Evolutionary conservation across 2,797 vertebrate species (phyloP).

Genomic region (Myiothlypis chrysogaster): DNA sequence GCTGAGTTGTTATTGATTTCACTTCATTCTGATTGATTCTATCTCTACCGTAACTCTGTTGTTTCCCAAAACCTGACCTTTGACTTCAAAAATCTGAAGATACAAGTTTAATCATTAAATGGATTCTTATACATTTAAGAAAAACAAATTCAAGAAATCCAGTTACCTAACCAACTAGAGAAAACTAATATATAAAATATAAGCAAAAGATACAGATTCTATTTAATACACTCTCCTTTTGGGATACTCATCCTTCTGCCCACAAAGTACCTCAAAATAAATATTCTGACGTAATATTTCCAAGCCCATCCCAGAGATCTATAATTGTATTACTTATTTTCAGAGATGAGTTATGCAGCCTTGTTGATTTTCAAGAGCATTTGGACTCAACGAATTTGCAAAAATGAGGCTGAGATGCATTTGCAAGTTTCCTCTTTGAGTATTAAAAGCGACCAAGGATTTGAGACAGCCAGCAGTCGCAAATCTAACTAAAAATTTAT

Average conservation of each 20-base stretch:
- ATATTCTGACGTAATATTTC: not conserved
- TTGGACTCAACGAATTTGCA: not conserved
- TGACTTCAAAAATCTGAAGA: constrained; percentile 71
- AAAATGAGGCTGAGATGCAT: not conserved
- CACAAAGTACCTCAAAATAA: not conserved
- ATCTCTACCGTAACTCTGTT: constrained; percentile 69
- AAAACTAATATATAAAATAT: not conserved
- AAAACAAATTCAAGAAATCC: not conserved
- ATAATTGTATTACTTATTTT: not conserved
- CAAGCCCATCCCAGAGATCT: not conserved
- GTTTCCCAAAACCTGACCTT: constrained; percentile 48
- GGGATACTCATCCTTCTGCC: not conserved
- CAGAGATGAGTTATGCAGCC: not conserved
- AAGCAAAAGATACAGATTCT: not conserved
- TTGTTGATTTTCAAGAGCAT: not conserved
- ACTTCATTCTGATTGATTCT: constrained; percentile 79
- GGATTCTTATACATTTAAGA: not conserved
- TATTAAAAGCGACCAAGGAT: not conserved
- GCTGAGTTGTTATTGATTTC: constrained; percentile 82
- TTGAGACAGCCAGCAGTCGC: not conserved
- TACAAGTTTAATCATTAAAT: constrained; percentile 51
- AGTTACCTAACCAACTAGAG: not conserved
- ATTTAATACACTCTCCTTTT: not conserved
- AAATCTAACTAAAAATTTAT: not conserved
- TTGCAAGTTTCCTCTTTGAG: not conserved